Percentiles rank a stretch among this genome's conserved stretches.
Evolutionary conservation across 2,113 vertebrate species (phyloP).

Genomic region (Toxostoma redivivum): DNA sequence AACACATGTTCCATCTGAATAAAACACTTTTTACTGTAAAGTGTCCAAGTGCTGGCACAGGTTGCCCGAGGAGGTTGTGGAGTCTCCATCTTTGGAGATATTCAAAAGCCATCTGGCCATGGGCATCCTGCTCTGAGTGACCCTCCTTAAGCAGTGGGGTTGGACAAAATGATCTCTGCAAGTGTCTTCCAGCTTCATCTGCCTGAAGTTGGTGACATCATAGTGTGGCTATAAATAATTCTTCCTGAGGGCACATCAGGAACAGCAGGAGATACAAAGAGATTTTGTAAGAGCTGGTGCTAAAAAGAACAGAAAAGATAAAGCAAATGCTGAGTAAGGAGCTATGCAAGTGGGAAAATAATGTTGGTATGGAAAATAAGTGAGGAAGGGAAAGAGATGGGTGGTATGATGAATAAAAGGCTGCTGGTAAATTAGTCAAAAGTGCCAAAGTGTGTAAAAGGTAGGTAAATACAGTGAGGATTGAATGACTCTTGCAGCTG

Average conservation of each 20-base stretch:
- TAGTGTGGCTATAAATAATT: not conserved
- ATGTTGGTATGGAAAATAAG: not conserved
- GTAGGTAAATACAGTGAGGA: not conserved
- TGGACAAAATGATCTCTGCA: not conserved
- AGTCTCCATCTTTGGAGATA: not conserved
- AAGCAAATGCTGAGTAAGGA: not conserved
- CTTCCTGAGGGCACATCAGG: not conserved
- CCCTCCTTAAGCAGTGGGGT: not conserved
- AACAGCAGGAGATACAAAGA: not conserved
- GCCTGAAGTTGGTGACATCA: not conserved
- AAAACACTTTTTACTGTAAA: not conserved
- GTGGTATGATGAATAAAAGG: not conserved
- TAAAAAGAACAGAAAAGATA: not conserved
- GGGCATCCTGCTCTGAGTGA: not conserved
- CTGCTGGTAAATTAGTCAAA: not conserved
- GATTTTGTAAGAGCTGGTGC: not conserved
- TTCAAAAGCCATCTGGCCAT: not conserved
- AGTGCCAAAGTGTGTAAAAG: not conserved
- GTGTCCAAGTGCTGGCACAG: not conserved
- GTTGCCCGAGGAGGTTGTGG: not conserved
- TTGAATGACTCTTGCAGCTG: not conserved
- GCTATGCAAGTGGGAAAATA: not conserved
- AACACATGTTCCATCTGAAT: accelerated
- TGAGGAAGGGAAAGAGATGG: not conserved
- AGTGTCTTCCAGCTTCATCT: not conserved